Base-by-base conservation (phyloP, 2,888 invertebrate genomes). In the Drosophila prolongata region DNA sequence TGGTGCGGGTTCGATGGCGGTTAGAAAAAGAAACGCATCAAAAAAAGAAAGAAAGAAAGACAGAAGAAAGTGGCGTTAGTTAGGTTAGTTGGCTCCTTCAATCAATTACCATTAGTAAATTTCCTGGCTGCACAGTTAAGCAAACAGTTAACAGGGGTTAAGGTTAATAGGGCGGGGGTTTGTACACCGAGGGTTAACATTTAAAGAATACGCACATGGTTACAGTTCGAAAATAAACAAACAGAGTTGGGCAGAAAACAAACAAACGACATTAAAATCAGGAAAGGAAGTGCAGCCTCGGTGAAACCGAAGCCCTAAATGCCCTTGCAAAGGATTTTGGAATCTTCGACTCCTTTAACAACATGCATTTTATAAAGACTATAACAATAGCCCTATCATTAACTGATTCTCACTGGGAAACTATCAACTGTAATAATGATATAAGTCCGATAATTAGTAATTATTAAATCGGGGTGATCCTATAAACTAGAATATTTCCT, bases 61-160 rank as follows among this genome's bases (percentile, higher is more conserved):
- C 66, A 75, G 73, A 72, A 70, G 75, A 76, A 82, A 88, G 60
- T 76, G 62, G 75, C 77, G 87, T 88, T 89, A 90, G 83, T 90
- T 82, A 81, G 80, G 85, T 90, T 89, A 87, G 78, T 83, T 66
- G 79, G 77, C 78, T 74, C 79, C 81, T 42, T 55, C 16, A 62
- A 77, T 85, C 80, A 88, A 79, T 91, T 91, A 91, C 91, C 92
- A 84, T 90, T 91, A 80, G 87, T 87, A 89, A 91, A 90, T 88
- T 91, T 91, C 91, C 92, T 89, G 79, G 92, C 92, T 91, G 91
- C 58, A 55, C 59, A 59, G 43, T 38, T 54, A 14, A 55, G 42
- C 49, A 37, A 49, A 46, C 47, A 38, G 30, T 52, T 46, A 14
- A 58, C 10, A 24, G 35, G 35, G 55, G n/a, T 35, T 46, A 11